These are phyloP conservation scores for Blera fallax DNA, from an alignment of 2,888 invertebrate genomes.

Conservation along the genomic window DNA sequence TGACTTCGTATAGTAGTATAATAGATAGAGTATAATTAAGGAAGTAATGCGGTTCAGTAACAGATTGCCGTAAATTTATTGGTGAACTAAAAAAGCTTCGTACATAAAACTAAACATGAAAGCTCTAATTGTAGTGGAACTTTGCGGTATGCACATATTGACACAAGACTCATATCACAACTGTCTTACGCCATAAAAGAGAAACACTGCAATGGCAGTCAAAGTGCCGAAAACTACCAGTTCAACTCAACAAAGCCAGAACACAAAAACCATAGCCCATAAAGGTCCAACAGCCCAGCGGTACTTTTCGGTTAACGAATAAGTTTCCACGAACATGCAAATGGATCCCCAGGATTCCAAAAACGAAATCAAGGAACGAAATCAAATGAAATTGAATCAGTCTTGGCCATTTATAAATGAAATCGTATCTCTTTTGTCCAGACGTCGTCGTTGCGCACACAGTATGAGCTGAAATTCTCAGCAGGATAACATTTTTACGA, in stretches of 20 bases:
- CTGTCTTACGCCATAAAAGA: too few relatives aligned
- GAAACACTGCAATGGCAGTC: background rate
- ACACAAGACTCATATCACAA: too few relatives aligned
- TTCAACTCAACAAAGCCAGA: background rate
- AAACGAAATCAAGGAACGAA: conserved; percentile 10
- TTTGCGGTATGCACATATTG: too few relatives aligned
- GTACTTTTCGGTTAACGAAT: background rate
- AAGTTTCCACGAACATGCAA: conserved; percentile 25
- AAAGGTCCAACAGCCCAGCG: conserved; percentile 17
- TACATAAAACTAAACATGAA: too few relatives aligned
- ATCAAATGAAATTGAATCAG: conserved; percentile 55
- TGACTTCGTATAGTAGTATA: too few relatives aligned
- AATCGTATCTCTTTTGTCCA: conserved; percentile 66
- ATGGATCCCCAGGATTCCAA: conserved; percentile 22
- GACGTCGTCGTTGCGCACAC: conserved; percentile 44
- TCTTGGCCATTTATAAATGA: conserved; percentile 31
- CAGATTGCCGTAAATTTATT: too few relatives aligned
- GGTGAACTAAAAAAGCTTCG: too few relatives aligned
- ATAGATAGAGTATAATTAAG: too few relatives aligned
- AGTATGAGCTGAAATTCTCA: conserved; percentile 43
- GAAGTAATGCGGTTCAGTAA: too few relatives aligned
- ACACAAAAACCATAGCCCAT: conserved; percentile 18
- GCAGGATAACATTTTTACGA: conserved; percentile 73
- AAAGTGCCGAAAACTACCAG: background rate
- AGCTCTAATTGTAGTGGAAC: too few relatives aligned